Conservation (phyloP, 2,113 vertebrate species). For the Microcebus murinus region DNA sequence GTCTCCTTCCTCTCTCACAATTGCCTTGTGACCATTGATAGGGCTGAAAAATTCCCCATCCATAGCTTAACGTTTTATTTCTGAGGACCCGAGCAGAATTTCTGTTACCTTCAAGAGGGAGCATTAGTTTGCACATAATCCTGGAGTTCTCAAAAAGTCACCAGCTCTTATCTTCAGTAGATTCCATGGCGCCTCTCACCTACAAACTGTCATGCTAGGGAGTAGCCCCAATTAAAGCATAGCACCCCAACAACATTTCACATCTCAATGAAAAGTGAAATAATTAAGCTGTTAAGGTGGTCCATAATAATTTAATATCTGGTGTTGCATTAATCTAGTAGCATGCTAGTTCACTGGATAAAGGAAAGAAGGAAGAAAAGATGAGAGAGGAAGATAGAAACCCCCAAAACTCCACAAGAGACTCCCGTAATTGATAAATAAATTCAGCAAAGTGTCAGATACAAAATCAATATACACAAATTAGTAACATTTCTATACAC, state of each 20-base stretch:
- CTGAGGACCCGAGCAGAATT: not conserved
- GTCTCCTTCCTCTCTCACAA: not conserved
- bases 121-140: not conserved
- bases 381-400: not conserved
- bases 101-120: not conserved
- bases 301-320: not conserved
- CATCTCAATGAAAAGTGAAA: not conserved
- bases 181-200: not conserved
- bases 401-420: too few relatives aligned
- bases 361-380: not conserved
- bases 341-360: not conserved
- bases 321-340: not conserved
- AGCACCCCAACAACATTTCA: not conserved
- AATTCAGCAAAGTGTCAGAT: too few relatives aligned
- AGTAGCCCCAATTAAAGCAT: not conserved
- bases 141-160: not conserved
- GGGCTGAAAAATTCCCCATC: not conserved
- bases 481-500: too few relatives aligned
- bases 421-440: too few relatives aligned
- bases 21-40: not conserved
- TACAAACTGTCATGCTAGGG: not conserved
- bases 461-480: too few relatives aligned
- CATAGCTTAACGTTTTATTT: not conserved
- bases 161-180: not conserved
- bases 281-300: not conserved